phyloP scores from a whole-genome alignment of 2,888 invertebrate genomes.

The Strigamia crassipes region DNA sequence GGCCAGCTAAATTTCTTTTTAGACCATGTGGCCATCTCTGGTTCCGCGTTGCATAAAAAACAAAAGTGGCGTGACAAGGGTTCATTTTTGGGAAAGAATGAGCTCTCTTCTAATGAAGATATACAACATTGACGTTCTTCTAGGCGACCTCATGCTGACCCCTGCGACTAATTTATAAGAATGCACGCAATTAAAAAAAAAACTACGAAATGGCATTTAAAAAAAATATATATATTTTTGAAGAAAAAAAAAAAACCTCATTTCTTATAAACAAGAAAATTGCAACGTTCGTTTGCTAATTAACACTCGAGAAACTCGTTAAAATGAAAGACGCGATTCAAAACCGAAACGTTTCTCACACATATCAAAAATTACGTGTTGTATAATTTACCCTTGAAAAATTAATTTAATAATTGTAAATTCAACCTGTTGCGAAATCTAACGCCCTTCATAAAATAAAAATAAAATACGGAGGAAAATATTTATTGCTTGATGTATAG shows the following conservation, averaged over 20 bases:
- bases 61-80: slow-evolving; percentile 36
- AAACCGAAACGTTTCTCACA: slow-evolving; percentile 31
- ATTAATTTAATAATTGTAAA: slow-evolving; percentile 36
- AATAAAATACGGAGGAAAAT: neutral
- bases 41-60: slow-evolving; percentile 40
- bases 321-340: slow-evolving; percentile 4
- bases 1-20: slow-evolving; percentile 12
- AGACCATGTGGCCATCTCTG: slow-evolving; percentile 28
- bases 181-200: slow-evolving; percentile 20
- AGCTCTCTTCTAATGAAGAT: slow-evolving; percentile 35
- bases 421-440: slow-evolving; percentile 16
- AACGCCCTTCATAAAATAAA: slow-evolving; percentile 15
- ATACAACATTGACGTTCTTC: slow-evolving; percentile 40
- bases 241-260: neutral
- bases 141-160: slow-evolving; percentile 33
- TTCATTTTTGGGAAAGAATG: slow-evolving; percentile 36
- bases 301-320: slow-evolving; percentile 27
- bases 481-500: neutral
- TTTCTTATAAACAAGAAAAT: slow-evolving; percentile 22
- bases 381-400: neutral
- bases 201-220: neutral
- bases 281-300: slow-evolving; percentile 28
- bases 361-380: slow-evolving; percentile 6
- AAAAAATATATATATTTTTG: neutral
- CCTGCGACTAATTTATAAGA: slow-evolving; percentile 26